Evolutionary conservation across 2,888 invertebrate genomes (phyloP).

Genomic region (Dryobota labecula): DNA sequence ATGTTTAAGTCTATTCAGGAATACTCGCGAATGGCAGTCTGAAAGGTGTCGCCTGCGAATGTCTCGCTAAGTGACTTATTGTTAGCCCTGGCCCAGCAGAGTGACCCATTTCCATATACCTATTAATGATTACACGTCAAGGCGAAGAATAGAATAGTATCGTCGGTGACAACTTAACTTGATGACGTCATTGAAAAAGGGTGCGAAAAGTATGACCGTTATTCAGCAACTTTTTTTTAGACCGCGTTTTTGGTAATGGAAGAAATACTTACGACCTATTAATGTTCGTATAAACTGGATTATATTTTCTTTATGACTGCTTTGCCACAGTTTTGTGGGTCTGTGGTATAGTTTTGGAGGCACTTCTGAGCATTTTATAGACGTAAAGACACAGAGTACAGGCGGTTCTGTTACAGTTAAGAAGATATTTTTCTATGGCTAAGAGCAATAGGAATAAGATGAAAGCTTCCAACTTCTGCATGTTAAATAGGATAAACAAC

Average conservation of each 20-base stretch:
- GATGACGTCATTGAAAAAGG: slow-evolving; percentile 47
- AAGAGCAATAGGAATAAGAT: neutral
- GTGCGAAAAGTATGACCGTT: slow-evolving; percentile 20
- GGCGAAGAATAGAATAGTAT: slow-evolving; percentile 40
- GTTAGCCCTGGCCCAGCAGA: slow-evolving; percentile 48
- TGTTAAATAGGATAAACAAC: neutral
- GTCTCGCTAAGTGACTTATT: slow-evolving; percentile 53
- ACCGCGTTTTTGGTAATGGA: slow-evolving; percentile 20
- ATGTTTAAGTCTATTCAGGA: slow-evolving; percentile 23
- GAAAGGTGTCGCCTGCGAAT: slow-evolving; percentile 31
- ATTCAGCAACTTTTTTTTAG: slow-evolving; percentile 21
- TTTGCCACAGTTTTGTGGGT: slow-evolving; percentile 25
- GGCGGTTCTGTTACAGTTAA: neutral
- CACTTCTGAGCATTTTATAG: slow-evolving; percentile 18
- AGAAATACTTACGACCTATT: slow-evolving; percentile 44
- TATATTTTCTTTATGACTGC: slow-evolving; percentile 51
- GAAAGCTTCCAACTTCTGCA: neutral
- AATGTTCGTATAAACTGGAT: slow-evolving; percentile 34
- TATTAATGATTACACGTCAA: slow-evolving; percentile 46
- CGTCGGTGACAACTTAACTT: slow-evolving; percentile 41
- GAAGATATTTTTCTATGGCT: neutral
- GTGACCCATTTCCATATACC: slow-evolving; percentile 42
- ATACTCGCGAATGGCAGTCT: slow-evolving; percentile 2
- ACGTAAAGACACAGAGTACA: slow-evolving; percentile 17
- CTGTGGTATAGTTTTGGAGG: slow-evolving; percentile 22